Evolutionary conservation across 2,888 invertebrate genomes (phyloP).

Genomic region (Diarsia rubi): DNA sequence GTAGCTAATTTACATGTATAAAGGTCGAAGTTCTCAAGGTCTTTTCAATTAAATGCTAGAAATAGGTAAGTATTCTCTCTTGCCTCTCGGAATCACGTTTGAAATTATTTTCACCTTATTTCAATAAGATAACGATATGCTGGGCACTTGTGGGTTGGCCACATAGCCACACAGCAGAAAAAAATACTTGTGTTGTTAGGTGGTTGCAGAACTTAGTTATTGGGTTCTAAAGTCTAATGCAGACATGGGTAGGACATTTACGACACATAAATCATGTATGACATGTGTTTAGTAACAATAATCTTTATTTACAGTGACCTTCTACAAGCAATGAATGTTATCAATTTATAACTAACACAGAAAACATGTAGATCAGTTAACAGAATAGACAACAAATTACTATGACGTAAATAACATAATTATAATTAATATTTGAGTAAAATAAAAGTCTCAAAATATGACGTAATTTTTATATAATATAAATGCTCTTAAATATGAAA

Average conservation of each 20-base stretch:
- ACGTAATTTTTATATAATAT: slow-evolving; percentile 54
- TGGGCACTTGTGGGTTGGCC: background rate
- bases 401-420: slow-evolving; percentile 45
- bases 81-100: background rate
- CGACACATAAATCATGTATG: slow-evolving; percentile 28
- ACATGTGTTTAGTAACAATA: slow-evolving; percentile 42
- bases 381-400: slow-evolving; percentile 42
- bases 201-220: background rate
- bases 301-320: slow-evolving; percentile 63
- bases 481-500: slow-evolving; percentile 62
- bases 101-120: background rate
- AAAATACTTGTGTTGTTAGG: background rate
- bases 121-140: too few relatives aligned
- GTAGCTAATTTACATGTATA: background rate
- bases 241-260: slow-evolving; percentile 4
- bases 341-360: slow-evolving; percentile 51
- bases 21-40: slow-evolving; percentile 2
- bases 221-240: background rate
- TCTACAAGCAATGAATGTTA: slow-evolving; percentile 47
- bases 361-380: slow-evolving; percentile 62
- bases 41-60: background rate
- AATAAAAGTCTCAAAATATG: slow-evolving; percentile 61
- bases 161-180: background rate
- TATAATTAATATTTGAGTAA: slow-evolving; percentile 24
- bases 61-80: background rate